phyloP scores from a whole-genome alignment of 2,113 vertebrate genomes.

The Piaya cayana region DNA sequence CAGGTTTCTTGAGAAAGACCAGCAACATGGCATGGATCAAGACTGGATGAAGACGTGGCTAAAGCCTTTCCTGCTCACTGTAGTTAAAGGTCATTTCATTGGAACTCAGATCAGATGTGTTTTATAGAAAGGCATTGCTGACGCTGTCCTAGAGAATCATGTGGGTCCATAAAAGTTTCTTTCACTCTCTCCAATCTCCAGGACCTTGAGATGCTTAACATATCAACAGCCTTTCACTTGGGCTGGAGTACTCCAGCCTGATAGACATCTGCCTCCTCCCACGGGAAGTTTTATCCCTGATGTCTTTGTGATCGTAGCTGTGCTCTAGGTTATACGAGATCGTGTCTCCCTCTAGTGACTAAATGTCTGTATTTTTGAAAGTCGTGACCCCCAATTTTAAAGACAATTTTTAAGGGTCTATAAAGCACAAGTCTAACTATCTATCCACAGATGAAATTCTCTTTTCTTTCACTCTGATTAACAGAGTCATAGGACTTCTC shows the following conservation, averaged over 20 bases:
- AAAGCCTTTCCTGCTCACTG: background rate
- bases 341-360: conserved; percentile 57
- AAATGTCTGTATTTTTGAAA: conserved; percentile 11
- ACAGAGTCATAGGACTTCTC: background rate
- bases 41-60: background rate
- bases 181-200: background rate
- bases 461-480: background rate
- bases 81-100: background rate
- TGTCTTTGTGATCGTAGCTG: background rate
- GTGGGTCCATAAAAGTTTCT: background rate
- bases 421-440: background rate
- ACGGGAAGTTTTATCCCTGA: background rate
- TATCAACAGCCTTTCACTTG: background rate
- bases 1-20: background rate
- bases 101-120: background rate
- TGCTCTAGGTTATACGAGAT: background rate
- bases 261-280: background rate
- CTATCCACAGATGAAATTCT: background rate
- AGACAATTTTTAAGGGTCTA: background rate
- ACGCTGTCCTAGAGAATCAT: background rate
- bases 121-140: background rate
- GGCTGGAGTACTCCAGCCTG: background rate
- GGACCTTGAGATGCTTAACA: background rate
- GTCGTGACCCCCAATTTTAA: background rate
- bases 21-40: background rate